Evolutionary conservation across 1,140 invertebrate genomes (phyloP).

Genomic region (Triops longicaudatus): DNA sequence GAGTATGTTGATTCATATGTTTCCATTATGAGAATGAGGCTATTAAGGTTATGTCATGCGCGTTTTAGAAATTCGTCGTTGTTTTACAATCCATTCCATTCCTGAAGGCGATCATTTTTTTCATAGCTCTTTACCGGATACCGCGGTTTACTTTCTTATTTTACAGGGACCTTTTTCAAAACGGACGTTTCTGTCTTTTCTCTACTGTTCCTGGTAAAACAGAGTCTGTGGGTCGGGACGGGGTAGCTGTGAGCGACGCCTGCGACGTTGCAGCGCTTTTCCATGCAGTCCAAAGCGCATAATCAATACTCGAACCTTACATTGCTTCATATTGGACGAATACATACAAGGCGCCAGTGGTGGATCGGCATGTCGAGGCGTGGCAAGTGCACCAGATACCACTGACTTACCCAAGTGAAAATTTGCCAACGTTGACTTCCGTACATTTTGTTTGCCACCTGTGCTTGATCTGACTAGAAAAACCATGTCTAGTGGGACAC

Average conservation of each 20-base stretch:
- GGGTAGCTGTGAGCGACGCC: neutral
- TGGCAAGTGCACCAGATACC: neutral
- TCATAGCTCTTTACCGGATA: neutral
- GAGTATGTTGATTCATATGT: too few relatives aligned
- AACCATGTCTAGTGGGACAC: neutral
- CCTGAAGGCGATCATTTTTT: neutral
- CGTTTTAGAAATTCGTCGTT: neutral
- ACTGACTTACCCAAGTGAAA: neutral
- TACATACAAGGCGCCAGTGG: neutral
- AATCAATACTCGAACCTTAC: slow-evolving; percentile 3
- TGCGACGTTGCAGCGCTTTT: neutral
- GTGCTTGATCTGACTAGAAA: slow-evolving; percentile 8
- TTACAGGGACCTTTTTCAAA: neutral
- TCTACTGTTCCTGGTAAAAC: neutral
- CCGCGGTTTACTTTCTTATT: slow-evolving; percentile 7
- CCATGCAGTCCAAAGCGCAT: neutral
- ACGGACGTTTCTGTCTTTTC: neutral
- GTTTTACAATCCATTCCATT: neutral
- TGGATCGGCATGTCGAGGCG: slow-evolving; percentile 5
- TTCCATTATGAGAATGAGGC: neutral
- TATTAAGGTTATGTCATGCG: neutral
- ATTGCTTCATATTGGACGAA: slow-evolving; percentile 4
- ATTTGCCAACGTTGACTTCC: neutral
- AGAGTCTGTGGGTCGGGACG: neutral
- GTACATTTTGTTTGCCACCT: neutral